Base-by-base conservation (phyloP, 2,113 vertebrate species). In the Cyphomyrus plagiostoma region DNA sequence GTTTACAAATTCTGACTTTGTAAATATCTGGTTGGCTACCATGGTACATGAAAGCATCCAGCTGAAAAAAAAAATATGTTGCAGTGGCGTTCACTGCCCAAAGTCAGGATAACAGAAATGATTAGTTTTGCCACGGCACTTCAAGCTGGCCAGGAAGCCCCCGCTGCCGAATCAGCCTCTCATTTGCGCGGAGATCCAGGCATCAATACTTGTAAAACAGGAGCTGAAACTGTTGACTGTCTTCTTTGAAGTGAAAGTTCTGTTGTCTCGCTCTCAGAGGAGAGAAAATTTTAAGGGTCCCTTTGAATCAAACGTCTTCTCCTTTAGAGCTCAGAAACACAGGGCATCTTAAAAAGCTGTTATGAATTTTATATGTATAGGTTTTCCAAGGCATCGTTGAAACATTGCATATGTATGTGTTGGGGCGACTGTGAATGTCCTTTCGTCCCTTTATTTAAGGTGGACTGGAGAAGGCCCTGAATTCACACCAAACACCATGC, bases 201-300 rank as follows among this genome's bases (percentile, higher is more conserved):
- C 30, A 80, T 77, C 56, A 46, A 46, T 88, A 58, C 42, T 26
- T 80, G 88, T 80, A 89, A 89, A 89, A 89, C 88, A 89, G 48
- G 46, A 89, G n/a, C 48, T 50, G 48, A 50, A 89, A 80, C 88
- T 30, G 66, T 45, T 77, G 74, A 80, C 46, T 52, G 56, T n/a
- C 87, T 30, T 49, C 48, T 80, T 88, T 88, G 46, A 88, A 48
- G 88, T 89, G 74, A 89, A 74, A 86, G 30, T 50, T 89, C 70
- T 46, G 48, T 89, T 80, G 88, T 89, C 70, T 89, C 3, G n/a
- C 45, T 26, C 88, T 74, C 62, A 39, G 23, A 88, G 35, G 21
- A 21, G 15, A 88, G 42, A 45, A 45, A 50, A 77, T 39, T 89
- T 70, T 46, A 89, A 89, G 88, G 19, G 70, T 82, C 62, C 70